phyloP scores from a whole-genome alignment of 37 sponge, comb jelly and placozoan species.

The Agelas oroides region DNA sequence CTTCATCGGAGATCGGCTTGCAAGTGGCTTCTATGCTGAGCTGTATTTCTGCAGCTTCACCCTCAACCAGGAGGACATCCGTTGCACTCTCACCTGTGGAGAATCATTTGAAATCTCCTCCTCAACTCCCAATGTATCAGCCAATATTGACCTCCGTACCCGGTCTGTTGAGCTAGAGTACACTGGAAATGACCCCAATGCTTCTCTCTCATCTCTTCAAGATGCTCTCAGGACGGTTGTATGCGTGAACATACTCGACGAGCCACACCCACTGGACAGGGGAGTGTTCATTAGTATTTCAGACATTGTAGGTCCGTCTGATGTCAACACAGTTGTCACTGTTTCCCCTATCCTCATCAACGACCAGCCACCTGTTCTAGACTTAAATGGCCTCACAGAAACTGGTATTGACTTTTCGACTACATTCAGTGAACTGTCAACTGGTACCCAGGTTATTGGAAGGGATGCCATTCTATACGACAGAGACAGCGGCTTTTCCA shows the following conservation, averaged over 20 bases:
- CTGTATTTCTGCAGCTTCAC: constrained; percentile 46
- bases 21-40: constrained; percentile 27
- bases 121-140: constrained; percentile 20
- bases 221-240: constrained; percentile 39
- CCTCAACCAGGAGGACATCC: neutral
- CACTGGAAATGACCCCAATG: constrained; percentile 26
- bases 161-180: constrained; percentile 53
- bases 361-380: constrained; percentile 62
- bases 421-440: constrained; percentile 45
- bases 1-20: constrained; percentile 40
- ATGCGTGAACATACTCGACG: constrained; percentile 45
- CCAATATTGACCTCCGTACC: constrained; percentile 24
- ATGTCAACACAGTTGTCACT: constrained; percentile 10
- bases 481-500: constrained; percentile 70
- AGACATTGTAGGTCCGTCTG: constrained; percentile 40
- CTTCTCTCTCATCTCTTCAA: constrained; percentile 22
- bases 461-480: constrained; percentile 73
- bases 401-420: constrained; percentile 50
- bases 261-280: constrained; percentile 65
- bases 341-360: constrained; percentile 45
- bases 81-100: constrained; percentile 65
- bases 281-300: constrained; percentile 43
- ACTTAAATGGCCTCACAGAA: constrained; percentile 62
- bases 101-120: constrained; percentile 28
- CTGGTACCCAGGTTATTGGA: constrained; percentile 35